These are phyloP conservation scores for Bombus cullumanus DNA, from an alignment of 1,140 invertebrate genomes.

Conservation along the genomic window DNA sequence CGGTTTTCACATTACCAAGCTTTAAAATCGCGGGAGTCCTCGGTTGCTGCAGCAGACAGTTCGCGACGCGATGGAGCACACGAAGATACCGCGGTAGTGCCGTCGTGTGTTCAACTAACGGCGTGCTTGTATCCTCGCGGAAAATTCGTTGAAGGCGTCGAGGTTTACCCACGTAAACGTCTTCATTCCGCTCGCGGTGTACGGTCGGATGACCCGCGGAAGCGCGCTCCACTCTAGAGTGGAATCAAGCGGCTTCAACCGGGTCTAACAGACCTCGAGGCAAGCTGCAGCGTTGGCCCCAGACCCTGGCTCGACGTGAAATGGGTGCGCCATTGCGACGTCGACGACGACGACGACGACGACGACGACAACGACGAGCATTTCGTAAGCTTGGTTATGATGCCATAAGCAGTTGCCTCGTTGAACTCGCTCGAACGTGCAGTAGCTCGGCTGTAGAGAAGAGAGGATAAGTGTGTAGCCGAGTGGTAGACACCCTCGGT, in stretches of 20 bases:
- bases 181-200: conserved; percentile 59
- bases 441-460: conserved; percentile 33
- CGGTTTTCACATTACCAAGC: conserved; percentile 13
- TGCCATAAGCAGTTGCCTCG: conserved; percentile 68
- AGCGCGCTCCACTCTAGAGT: conserved; percentile 36
- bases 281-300: conserved; percentile 11
- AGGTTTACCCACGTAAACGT: conserved; percentile 57
- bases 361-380: conserved; percentile 46
- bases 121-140: conserved; percentile 31
- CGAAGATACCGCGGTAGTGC: neutral
- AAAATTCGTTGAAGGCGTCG: conserved; percentile 64
- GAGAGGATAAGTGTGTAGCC: conserved; percentile 52
- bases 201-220: conserved; percentile 57
- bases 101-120: conserved; percentile 18
- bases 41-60: conserved; percentile 59
- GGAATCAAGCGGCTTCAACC: conserved; percentile 43
- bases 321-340: conserved; percentile 16
- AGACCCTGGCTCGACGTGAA: conserved; percentile 18
- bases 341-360: conserved; percentile 21
- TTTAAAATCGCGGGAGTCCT: conserved; percentile 55
- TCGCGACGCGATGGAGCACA: conserved; percentile 42
- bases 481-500: conserved; percentile 47
- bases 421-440: conserved; percentile 67
- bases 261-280: conserved; percentile 32
- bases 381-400: conserved; percentile 67